phyloP scores from a whole-genome alignment of 1,140 invertebrate genomes.

The Plectrocnemia conspersa region DNA sequence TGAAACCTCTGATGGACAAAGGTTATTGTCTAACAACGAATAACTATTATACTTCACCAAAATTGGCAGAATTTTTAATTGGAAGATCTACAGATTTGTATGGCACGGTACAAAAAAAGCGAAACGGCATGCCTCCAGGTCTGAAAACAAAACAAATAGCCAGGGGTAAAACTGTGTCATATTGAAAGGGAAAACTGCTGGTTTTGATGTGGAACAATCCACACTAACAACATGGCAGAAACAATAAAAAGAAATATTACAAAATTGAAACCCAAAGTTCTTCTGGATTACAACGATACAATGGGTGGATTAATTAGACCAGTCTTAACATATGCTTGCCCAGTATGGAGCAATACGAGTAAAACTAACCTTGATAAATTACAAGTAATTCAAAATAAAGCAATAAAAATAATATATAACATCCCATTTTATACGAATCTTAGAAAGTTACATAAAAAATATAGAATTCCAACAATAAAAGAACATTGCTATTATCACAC shows the following conservation, averaged over 20 bases:
- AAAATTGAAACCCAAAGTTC: constrained; percentile 2
- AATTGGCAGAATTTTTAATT: background rate
- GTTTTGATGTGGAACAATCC: constrained; percentile 4
- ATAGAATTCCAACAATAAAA: too few species aligned
- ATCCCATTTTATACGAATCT: too few species aligned
- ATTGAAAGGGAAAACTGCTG: background rate
- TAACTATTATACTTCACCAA: background rate
- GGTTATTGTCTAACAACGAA: constrained; percentile 2
- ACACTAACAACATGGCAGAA: constrained; percentile 3
- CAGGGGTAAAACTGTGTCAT: background rate
- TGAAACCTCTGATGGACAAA: constrained; percentile 9
- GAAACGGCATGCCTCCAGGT: background rate
- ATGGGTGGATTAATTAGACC: too few species aligned
- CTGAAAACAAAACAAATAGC: background rate
- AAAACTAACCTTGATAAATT: too few species aligned
- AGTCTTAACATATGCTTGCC: too few species aligned
- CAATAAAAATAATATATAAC: too few species aligned
- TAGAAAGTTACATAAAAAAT: too few species aligned
- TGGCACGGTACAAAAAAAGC: background rate
- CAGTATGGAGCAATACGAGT: too few species aligned
- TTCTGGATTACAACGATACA: constrained; percentile 1
- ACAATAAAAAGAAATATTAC: background rate
- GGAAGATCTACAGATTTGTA: background rate
- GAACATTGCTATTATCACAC: too few species aligned
- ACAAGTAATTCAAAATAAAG: too few species aligned